phyloP scores from a whole-genome alignment of 2,797 vertebrate genomes.

The Pipistrellus kuhlii region DNA sequence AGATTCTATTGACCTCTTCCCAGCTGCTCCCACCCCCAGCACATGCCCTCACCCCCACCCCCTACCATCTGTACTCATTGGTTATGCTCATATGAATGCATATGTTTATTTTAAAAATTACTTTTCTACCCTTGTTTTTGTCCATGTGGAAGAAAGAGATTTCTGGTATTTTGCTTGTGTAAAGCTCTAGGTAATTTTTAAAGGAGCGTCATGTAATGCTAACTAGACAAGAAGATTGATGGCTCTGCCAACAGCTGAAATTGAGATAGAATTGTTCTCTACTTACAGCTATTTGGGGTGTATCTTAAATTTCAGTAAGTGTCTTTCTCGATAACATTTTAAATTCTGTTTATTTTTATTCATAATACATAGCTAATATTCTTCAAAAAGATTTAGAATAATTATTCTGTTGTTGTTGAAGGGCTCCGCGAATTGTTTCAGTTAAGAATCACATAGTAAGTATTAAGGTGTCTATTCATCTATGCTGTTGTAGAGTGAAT shows the following conservation, averaged over 20 bases:
- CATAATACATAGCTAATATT: background rate
- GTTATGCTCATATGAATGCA: no score
- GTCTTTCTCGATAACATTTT: background rate
- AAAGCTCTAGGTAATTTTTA: slow-evolving; percentile 76
- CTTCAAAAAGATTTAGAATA: background rate
- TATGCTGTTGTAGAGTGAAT: background rate
- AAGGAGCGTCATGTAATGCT: slow-evolving; percentile 60
- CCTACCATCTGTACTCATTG: no score
- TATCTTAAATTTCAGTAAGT: background rate
- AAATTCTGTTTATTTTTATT: slow-evolving; percentile 54
- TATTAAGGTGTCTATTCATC: background rate
- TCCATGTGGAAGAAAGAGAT: slow-evolving; percentile 63
- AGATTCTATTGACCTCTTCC: no score
- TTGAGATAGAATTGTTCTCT: slow-evolving; percentile 4
- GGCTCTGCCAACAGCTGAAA: slow-evolving; percentile 54
- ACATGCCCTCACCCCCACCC: no score
- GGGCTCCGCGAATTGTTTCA: background rate
- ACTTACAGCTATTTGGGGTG: background rate
- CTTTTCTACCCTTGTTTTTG: slow-evolving; percentile 42
- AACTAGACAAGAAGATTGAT: slow-evolving; percentile 65
- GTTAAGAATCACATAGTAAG: background rate
- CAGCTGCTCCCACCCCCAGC: no score
- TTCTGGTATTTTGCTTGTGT: slow-evolving; percentile 13
- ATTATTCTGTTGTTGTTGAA: background rate
- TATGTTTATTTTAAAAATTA: slow-evolving; percentile 50